phyloP scores from a whole-genome alignment of 2,797 vertebrate genomes.

The Karalla daura region DNA sequence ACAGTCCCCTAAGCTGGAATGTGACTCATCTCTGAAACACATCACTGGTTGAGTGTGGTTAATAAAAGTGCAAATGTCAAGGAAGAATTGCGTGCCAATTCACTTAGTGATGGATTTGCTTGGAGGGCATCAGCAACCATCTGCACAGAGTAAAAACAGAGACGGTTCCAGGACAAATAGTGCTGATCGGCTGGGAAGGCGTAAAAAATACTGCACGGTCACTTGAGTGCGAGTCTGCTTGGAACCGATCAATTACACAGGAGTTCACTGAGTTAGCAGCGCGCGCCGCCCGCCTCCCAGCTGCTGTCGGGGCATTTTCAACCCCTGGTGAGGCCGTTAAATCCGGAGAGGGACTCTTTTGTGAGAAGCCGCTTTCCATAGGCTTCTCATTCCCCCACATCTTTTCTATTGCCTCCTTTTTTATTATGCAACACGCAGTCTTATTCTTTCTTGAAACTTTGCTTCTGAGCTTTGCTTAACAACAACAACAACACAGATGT shows the following conservation, averaged over 20 bases:
- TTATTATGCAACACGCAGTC: conserved; percentile 5
- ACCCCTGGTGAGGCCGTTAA: conserved; percentile 12
- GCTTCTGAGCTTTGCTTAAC: conserved; percentile 29
- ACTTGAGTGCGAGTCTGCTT: conserved; percentile 16
- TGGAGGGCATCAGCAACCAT: conserved; percentile 58
- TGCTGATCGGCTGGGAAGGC: conserved; percentile 53
- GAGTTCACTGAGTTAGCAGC: conserved; percentile 20
- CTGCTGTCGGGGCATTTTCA: conserved; percentile 24
- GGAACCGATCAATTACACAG: not conserved
- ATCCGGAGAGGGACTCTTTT: conserved; percentile 19
- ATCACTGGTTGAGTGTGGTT: conserved; percentile 57
- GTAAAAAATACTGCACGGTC: conserved; percentile 61
- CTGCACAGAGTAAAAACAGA: conserved; percentile 57
- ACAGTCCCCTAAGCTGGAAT: conserved; percentile 40
- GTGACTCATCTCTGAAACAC: conserved; percentile 44
- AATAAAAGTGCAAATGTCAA: conserved; percentile 60
- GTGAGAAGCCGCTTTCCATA: conserved; percentile 10
- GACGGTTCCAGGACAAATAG: conserved; percentile 58
- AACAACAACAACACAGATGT: conserved; percentile 32
- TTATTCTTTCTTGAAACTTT: conserved; percentile 28
- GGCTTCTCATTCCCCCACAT: conserved; percentile 28
- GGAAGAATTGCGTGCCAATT: conserved; percentile 53
- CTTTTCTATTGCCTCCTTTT: no score
- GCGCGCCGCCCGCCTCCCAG: conserved; percentile 7
- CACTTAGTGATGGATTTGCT: conserved; percentile 67